Base-by-base conservation (phyloP, 2,797 vertebrate genomes). In the Parambassis ranga region DNA sequence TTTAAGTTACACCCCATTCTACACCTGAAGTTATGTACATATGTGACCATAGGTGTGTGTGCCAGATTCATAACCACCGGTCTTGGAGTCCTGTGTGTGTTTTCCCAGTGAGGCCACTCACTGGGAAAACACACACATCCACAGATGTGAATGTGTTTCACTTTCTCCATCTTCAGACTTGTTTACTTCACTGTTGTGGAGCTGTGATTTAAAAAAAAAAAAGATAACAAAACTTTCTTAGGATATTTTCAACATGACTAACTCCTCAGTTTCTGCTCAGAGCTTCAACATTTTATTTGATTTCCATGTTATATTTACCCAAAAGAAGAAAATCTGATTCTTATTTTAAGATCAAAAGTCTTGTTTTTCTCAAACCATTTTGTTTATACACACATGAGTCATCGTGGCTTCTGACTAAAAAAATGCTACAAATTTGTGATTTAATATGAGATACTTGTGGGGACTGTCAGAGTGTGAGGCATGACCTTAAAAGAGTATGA, bases 361-460 rank as follows among this genome's bases (percentile, higher is more conserved):
- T 37, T 64, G 50, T 49, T 75, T 75, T 64, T 19, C 66, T 37
- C 44, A 9, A 19, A 28, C 16, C 27, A 14, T 36, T 42, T 55
- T 61, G 53, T 30, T 57, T 56, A 33, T 9, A 42, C 35, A 31
- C 43, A 49, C 35, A 35, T 60, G 55, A 68, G 41, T 68, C 71
- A 75, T 43, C 13, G 64, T 31, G 67, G 64, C 39, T 44, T 65
- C 42, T 42, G 18, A 64, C 58, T 38, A 23, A 69, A 57, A 48
- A 42, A 79, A 42, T 39, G 58, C 30, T 51, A 61, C 22, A 71
- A 75, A 68, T 79, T 63, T 57, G 31, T 68, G 60, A 68, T 65
- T 73, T 65, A 51, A 61, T 28, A 36, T 20, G 46, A 60, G 41
- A 41, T 50, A 16, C 26, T 62, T 70, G 37, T 36, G 27, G 28